These are phyloP conservation scores for Drosophila quadrilineata DNA, from an alignment of 1,140 invertebrate genomes.

Conservation along the genomic window DNA sequence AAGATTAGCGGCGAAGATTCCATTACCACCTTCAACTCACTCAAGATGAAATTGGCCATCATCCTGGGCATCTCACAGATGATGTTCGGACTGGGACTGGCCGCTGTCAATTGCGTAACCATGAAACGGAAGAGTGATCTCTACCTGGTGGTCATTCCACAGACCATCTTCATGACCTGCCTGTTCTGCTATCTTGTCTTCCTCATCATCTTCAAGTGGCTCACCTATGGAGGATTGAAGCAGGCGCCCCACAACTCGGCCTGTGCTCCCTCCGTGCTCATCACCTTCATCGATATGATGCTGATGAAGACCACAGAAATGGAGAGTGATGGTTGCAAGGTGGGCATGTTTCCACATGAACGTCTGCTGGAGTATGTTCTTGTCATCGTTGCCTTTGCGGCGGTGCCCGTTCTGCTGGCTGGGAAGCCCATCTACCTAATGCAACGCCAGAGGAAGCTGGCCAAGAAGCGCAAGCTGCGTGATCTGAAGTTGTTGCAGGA, in stretches of 20 bases:
- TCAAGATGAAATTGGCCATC: slow-evolving; percentile 99
- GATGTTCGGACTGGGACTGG: slow-evolving; percentile 95
- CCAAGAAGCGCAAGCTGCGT: not conserved
- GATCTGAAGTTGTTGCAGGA: not conserved
- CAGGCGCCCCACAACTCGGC: slow-evolving; percentile 82
- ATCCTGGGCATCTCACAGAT: slow-evolving; percentile 98
- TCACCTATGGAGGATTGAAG: slow-evolving; percentile 95
- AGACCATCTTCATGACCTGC: slow-evolving; percentile 92
- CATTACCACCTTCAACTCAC: slow-evolving; percentile 97
- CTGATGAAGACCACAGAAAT: slow-evolving; percentile 82
- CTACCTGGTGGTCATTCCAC: slow-evolving; percentile 95
- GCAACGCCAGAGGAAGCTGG: slow-evolving; percentile 12
- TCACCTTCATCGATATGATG: slow-evolving; percentile 93
- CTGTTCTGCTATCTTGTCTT: slow-evolving; percentile 96
- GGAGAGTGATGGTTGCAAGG: slow-evolving; percentile 82
- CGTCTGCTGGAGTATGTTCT: slow-evolving; percentile 85
- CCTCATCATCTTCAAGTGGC: slow-evolving; percentile 96
- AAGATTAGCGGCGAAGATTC: slow-evolving; percentile 94
- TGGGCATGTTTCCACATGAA: slow-evolving; percentile 85
- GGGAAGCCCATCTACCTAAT: slow-evolving; percentile 89
- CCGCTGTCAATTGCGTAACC: slow-evolving; percentile 94
- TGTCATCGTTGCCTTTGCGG: slow-evolving; percentile 85
- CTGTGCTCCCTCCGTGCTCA: slow-evolving; percentile 90
- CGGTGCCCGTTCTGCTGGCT: slow-evolving; percentile 91
- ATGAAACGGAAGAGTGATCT: slow-evolving; percentile 90